Base-by-base conservation (phyloP, 35 echinoderm and acorn worm genomes). In the Diadema setosum region DNA sequence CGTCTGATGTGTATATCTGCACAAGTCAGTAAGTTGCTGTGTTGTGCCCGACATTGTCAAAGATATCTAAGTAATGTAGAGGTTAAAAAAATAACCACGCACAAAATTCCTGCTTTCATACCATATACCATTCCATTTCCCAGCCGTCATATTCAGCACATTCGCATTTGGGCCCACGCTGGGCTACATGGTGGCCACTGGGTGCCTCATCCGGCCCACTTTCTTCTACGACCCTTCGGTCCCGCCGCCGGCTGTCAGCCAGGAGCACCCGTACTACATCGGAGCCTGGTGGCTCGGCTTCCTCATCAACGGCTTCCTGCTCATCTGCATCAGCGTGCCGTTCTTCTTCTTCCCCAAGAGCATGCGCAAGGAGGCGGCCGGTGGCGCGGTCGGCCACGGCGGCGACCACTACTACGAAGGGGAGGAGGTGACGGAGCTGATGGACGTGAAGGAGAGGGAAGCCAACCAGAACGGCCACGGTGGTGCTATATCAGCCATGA, bases 231-330 rank as follows among this genome's bases (percentile, higher is more conserved):
- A 90, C 56, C 55, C 42, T 1, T 49, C 37, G 3, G 82, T 84
- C 35, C 27, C 67, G 50, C 56, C 76, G 44, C 46, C 63, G 6
- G 75, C 70, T 4, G 84, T 91, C 26, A 45, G 17, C 18, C 83
- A 43, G 61, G 44, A 80, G 30, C 91, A 97, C 42, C 95, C 91
- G 1, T 73, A 84, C 20, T 93, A 89, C 85, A 65, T 97, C 5
- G 95, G 91, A 5, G 95, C 91, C 40, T 93, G 95, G 91, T 93
- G 95, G 95, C 75, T 93, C 4, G 91, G 91, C 34, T 97, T 93
- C 58, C 56, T 89, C 39, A 86, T 93, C 18, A 70, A 70, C 21
- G 91, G 95, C 12, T 26, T n/a, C 35, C 20, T 85, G n/a, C 83
- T 85, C 33, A 67, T 61, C 55, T 35, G 61, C 83, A 35, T 63